Evolutionary conservation across 2,888 invertebrate species (phyloP), one percentile per base, ranked within the genome.

Genomic region (Muscina levida): DNA sequence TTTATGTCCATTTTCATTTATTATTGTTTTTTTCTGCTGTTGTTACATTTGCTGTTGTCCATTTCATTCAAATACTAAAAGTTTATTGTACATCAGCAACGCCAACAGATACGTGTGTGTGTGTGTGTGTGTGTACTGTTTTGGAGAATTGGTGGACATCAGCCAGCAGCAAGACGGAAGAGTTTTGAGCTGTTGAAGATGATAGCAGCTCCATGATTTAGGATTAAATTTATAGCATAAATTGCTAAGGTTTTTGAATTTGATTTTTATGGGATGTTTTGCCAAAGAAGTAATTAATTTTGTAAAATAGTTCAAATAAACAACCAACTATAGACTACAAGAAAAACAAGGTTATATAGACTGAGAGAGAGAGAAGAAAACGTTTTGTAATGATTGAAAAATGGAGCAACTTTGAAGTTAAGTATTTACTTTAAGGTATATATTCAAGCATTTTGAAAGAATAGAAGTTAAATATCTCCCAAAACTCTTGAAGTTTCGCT

Each of bases 1-100:
- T 83, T 83, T 83, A 83, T 83, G 81, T 79, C 82, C 79, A 76
- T 80, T 81, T 81, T 77, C 74, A 68, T 53, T 68, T 68, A 68
- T 53, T 53, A n/a, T 39, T 53, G 66, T 62, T 68, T 72, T 26
- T 4, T 68, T 68, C 24, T 68, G 39, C 4, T 22, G 5, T 70
- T 26, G 39, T 39, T 17, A 6, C 15, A 1, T 19, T 24, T 17
- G 1, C 3, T 31, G 1, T 71, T 42, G 62, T 65, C 22, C 48
- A 62, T 70, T 71, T 59, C 66, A 73, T 79, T 72, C 57, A 67
- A 67, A 74, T 73, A 73, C 59, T 51, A 51, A 68, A 53, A 62
- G 42, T 62, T 62, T 42, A 62, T 22, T 39, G 42, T 22, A 62
- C 39, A 39, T 11, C 42, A 42, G 19, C 13, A 42, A 11, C 24